phyloP scores from a whole-genome alignment of 1,140 invertebrate genomes.

The Drosophila pseudoananassae region DNA sequence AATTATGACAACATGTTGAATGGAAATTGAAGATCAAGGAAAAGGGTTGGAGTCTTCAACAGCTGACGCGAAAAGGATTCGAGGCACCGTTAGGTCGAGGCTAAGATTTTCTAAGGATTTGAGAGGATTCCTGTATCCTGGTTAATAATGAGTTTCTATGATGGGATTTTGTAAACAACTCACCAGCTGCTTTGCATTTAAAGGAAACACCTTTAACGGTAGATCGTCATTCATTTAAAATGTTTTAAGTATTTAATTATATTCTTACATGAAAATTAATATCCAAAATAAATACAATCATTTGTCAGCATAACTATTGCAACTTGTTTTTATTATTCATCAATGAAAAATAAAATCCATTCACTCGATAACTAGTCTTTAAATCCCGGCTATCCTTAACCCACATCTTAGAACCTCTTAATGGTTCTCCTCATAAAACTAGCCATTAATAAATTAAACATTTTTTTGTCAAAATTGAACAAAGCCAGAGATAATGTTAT shows the following conservation, averaged over 20 bases:
- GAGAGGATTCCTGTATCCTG: neutral
- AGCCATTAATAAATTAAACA: constrained; percentile 14
- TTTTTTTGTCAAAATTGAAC: neutral
- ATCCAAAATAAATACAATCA: too few relatives aligned
- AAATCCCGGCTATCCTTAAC: constrained; percentile 26
- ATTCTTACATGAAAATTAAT: neutral
- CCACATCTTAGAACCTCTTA: constrained; percentile 22
- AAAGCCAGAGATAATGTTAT: constrained; percentile 31
- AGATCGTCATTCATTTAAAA: too few relatives aligned
- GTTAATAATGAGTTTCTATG: neutral
- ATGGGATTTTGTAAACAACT: constrained; percentile 25
- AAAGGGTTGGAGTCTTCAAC: constrained; percentile 27
- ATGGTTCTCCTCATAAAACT: constrained; percentile 3
- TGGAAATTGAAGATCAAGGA: constrained; percentile 7
- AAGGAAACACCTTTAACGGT: constrained; percentile 6
- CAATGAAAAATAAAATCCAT: neutral
- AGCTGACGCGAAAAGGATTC: constrained; percentile 67
- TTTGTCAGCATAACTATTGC: too few relatives aligned
- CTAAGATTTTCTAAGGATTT: constrained; percentile 23
- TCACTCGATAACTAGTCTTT: neutral
- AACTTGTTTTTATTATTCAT: neutral
- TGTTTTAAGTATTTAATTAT: neutral
- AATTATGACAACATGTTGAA: constrained; percentile 67
- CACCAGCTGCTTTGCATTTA: constrained; percentile 20
- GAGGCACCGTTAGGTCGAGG: constrained; percentile 62